Base-by-base conservation (phyloP, 2,797 vertebrate species). In the Clarias fuscus region DNA sequence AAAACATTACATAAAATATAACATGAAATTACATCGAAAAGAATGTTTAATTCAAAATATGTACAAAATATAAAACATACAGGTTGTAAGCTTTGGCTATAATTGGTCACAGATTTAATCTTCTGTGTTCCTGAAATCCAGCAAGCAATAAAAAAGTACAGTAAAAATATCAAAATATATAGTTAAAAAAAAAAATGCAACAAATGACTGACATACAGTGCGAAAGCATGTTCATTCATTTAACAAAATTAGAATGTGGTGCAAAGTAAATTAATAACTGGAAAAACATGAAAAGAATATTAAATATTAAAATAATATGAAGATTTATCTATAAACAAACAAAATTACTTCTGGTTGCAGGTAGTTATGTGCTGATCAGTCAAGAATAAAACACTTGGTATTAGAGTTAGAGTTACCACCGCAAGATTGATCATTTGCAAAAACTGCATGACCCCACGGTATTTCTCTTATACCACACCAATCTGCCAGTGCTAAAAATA, bases 11-110 rank as follows among this genome's bases (percentile, higher is more conserved):
- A 83, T 64, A 77, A 48, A 48, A 48, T 65, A 56, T 56, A 7
- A 56, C n/a, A 33, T 24, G 18, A 22, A 61, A 79, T 27, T 71
- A 83, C 43, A 65, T 61, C 58, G 30, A 30, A 86, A 65, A 68
- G 20, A 43, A 86, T 15, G 27, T 37, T 77, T 85, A 71, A 78
- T 73, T 59, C 58, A 86, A 85, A 82, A 56, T 88, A 85, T 88
- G 22, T 85, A 85, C 78, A 86, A 71, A 81, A 33, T 77, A 64
- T 70, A 53, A 85, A 86, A 40, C 24, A 58, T 68, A 80, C 85
- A 75, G 77, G 43, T 79, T 81, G 33, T 58, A 53, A 82, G 75
- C 80, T 89, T 80, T 87, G 88, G 86, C 59, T 83, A 83, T 86
- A 70, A 40, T 80, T 48, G 40, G n/a, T 64, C 61, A 53, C 30